Conservation (phyloP, 2,888 invertebrate species). For the Rhagonycha lutea region DNA sequence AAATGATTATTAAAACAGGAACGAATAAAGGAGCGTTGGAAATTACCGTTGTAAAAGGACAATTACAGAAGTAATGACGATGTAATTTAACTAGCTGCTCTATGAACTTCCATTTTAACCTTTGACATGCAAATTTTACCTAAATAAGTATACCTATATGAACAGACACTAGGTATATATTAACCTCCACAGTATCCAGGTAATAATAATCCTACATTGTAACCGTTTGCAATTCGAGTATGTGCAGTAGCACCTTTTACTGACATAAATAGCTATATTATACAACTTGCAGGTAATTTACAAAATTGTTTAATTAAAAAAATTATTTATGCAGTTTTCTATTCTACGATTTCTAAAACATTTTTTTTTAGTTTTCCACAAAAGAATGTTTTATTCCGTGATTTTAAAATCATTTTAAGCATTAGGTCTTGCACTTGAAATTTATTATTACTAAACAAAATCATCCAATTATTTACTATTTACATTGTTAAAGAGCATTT, state of each 20-base stretch:
- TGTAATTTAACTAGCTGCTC: not conserved
- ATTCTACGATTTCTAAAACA: not conserved
- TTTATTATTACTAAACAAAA: not conserved
- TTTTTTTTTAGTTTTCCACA: not conserved
- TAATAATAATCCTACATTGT: not conserved
- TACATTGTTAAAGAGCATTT: not conserved
- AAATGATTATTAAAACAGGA: not conserved
- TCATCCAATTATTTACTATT: not conserved
- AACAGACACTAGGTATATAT: not conserved
- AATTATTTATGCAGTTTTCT: not conserved
- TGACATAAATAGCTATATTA: not conserved
- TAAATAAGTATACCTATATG: not conserved
- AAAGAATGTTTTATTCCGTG: not conserved
- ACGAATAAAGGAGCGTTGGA: not conserved
- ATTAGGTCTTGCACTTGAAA: not conserved
- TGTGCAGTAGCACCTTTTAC: not conserved
- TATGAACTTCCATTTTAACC: not conserved
- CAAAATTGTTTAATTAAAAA: not conserved
- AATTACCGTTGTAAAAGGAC: not conserved
- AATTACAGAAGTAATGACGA: not conserved
- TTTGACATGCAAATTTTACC: not conserved
- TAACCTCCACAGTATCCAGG: not conserved
- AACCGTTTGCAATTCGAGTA: not conserved
- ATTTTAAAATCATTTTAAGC: not conserved
- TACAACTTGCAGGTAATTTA: not conserved